Conservation (phyloP, 92 coral and sea anemone species). For the Pocillopora meandrina region DNA sequence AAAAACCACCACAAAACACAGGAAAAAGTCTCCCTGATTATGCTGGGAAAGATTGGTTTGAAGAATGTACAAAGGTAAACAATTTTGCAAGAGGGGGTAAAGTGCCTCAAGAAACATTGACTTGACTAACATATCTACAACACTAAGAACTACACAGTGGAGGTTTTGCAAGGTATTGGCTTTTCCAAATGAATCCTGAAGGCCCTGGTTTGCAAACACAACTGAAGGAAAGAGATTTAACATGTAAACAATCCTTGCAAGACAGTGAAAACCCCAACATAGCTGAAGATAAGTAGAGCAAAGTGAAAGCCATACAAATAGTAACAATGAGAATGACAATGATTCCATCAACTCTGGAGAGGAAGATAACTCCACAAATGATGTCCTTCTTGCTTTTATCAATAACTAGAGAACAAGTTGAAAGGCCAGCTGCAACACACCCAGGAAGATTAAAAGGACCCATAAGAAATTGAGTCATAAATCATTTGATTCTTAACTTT, state of each 20-base stretch:
- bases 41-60: constrained; percentile 30
- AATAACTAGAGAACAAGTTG: too few relatives aligned
- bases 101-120: neutral
- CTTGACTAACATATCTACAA: constrained; percentile 19
- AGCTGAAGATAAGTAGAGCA: neutral
- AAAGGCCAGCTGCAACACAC: too few relatives aligned
- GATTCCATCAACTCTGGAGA: too few relatives aligned
- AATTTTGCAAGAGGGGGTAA: neutral
- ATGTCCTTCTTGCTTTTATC: too few relatives aligned
- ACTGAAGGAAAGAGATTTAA: neutral
- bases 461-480: too few relatives aligned
- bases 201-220: neutral
- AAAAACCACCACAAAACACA: constrained; percentile 14
- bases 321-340: neutral
- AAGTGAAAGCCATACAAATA: neutral
- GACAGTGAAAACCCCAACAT: neutral
- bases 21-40: constrained; percentile 37
- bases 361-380: too few relatives aligned
- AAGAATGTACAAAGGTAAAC: neutral
- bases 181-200: constrained; percentile 15
- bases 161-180: constrained; percentile 17
- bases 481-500: too few relatives aligned
- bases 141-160: constrained; percentile 34
- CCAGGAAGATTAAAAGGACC: too few relatives aligned
- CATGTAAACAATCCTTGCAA: neutral